phyloP scores from a whole-genome alignment of 2,113 vertebrate species.

The Ivindomyrus marchei region DNA sequence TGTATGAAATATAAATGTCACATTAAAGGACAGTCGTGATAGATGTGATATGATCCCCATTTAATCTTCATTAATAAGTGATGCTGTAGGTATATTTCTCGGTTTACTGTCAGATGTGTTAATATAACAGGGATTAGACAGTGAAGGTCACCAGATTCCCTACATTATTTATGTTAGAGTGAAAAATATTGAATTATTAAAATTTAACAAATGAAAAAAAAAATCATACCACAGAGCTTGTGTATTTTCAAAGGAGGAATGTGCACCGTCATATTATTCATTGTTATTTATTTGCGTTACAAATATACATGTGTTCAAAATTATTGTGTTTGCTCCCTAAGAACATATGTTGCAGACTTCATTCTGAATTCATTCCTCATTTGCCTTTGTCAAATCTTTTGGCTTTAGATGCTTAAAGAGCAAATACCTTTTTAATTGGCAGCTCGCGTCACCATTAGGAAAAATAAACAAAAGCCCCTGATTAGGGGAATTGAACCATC shows the following conservation, averaged over 20 bases:
- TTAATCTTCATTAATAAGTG: slow-evolving; percentile 26
- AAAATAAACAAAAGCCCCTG: not conserved
- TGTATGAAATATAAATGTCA: slow-evolving; percentile 28
- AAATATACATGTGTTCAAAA: not conserved
- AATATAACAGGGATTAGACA: slow-evolving; percentile 2
- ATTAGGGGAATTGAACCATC: not conserved
- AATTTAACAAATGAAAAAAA: not conserved
- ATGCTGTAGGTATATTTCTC: slow-evolving; percentile 16
- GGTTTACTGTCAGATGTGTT: not conserved
- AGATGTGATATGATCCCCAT: slow-evolving; percentile 12
- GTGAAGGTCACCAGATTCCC: not conserved
- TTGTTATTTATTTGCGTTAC: not conserved
- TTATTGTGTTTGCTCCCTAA: not conserved
- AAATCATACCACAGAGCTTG: not conserved
- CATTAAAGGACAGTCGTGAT: slow-evolving; percentile 25
- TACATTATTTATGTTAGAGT: slow-evolving; percentile 14
- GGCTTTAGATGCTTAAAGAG: not conserved
- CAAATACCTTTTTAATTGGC: not conserved
- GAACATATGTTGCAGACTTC: not conserved
- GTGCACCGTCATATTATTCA: not conserved
- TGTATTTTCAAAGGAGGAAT: not conserved
- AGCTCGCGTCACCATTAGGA: not conserved
- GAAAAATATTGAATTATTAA: not conserved
- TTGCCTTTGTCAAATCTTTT: not conserved
- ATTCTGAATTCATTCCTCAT: not conserved